Conservation (phyloP, 1,140 invertebrate genomes). For the Gyrodactylus bullatarudis region DNA sequence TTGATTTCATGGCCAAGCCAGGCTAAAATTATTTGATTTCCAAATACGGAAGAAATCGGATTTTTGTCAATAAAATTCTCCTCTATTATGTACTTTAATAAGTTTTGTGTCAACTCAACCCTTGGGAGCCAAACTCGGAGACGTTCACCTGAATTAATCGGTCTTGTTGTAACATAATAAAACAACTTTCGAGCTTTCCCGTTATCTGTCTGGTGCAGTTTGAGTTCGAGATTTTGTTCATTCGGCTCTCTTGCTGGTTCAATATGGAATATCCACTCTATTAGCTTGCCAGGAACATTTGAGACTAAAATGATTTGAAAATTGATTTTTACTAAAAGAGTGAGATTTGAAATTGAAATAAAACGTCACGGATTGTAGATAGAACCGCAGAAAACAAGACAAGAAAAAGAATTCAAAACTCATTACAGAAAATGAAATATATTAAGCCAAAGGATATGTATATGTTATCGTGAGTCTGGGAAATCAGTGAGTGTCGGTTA, state of each 20-base stretch:
- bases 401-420: too few relatives aligned
- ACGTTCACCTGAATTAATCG: neutral
- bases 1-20: neutral
- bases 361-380: too few relatives aligned
- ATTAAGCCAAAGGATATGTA: too few relatives aligned
- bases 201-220: neutral
- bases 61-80: neutral
- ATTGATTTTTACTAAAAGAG: too few relatives aligned
- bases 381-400: too few relatives aligned
- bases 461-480: too few relatives aligned
- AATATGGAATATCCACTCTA: neutral
- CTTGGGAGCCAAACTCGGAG: neutral
- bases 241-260: neutral
- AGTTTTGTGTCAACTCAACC: neutral
- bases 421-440: too few relatives aligned
- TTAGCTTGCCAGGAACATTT: too few relatives aligned
- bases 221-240: neutral
- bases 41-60: neutral
- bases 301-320: too few relatives aligned
- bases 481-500: too few relatives aligned
- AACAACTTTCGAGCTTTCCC: too few relatives aligned
- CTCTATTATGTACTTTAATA: neutral
- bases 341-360: too few relatives aligned
- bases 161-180: neutral
- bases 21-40: neutral